phyloP scores from a whole-genome alignment of 2,888 invertebrate species.

The Microctonus hyperodae region DNA sequence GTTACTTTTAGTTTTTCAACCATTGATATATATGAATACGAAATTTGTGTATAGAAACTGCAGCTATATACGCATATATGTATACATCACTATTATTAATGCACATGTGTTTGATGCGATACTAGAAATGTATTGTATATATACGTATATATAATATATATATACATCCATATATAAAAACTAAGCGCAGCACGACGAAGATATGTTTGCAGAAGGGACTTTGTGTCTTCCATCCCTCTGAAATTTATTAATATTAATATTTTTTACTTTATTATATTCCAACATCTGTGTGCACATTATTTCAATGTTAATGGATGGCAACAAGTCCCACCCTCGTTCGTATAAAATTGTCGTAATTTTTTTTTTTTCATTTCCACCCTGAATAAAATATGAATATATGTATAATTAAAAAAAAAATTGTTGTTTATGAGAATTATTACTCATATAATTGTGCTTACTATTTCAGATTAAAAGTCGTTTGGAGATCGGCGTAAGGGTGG shows the following conservation, averaged over 20 bases:
- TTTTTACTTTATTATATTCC: not conserved
- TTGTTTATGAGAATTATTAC: not conserved
- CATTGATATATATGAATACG: not conserved
- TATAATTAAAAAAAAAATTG: too few relatives aligned
- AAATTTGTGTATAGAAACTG: not conserved
- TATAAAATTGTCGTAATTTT: not conserved
- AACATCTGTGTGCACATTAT: not conserved
- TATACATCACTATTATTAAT: not conserved
- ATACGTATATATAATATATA: too few relatives aligned
- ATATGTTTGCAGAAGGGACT: not conserved
- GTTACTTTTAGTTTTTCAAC: too few relatives aligned
- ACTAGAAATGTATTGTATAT: too few relatives aligned
- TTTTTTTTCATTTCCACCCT: not conserved
- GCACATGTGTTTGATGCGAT: not conserved
- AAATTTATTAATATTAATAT: slow-evolving; percentile 11
- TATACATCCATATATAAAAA: too few relatives aligned
- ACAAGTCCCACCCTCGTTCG: not conserved
- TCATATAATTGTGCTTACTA: slow-evolving; percentile 24
- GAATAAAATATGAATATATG: too few relatives aligned
- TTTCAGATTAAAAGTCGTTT: slow-evolving; percentile 43
- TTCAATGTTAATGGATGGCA: not conserved
- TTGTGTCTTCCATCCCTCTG: not conserved
- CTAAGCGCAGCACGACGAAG: not conserved
- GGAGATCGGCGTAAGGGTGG: slow-evolving; percentile 42
- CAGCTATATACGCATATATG: too few relatives aligned